Evolutionary conservation across 2,113 vertebrate species (phyloP).

Genomic region (Corythoichthys haematopterus): DNA sequence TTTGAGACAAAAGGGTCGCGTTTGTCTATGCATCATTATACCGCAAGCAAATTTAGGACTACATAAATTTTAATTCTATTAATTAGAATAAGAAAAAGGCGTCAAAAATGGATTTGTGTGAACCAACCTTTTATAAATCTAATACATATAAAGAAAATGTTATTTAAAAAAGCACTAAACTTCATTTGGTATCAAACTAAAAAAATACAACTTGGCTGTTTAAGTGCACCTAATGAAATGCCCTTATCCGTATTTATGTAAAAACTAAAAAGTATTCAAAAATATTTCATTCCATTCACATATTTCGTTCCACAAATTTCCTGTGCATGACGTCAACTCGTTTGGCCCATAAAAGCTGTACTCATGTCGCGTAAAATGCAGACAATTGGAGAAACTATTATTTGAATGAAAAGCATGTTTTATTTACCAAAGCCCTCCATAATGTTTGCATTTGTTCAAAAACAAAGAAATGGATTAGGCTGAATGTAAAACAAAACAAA

Average conservation of each 20-base stretch:
- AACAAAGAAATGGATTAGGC: not conserved
- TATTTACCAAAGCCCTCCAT: constrained; percentile 29
- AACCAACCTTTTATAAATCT: no score
- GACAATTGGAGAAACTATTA: not conserved
- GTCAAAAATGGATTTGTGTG: not conserved
- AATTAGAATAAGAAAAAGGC: not conserved
- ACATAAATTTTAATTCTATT: not conserved
- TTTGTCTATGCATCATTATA: not conserved
- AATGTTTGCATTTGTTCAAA: constrained; percentile 40
- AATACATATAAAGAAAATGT: no score
- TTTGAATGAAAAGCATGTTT: not conserved
- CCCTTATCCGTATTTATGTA: constrained; percentile 7
- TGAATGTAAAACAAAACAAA: not conserved
- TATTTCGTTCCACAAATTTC: constrained; percentile 24
- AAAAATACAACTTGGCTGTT: not conserved
- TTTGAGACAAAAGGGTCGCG: not conserved
- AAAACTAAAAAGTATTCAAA: constrained; percentile 6
- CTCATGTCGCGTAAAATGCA: not conserved
- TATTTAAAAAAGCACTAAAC: no score
- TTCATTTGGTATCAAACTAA: no score
- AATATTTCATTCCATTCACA: constrained; percentile 16
- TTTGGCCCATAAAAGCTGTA: not conserved
- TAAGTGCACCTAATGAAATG: not conserved
- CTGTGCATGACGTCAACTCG: not conserved
- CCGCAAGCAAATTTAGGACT: not conserved